Base-by-base conservation (phyloP, 2,888 invertebrate species). In the Agonopterix arenella region DNA sequence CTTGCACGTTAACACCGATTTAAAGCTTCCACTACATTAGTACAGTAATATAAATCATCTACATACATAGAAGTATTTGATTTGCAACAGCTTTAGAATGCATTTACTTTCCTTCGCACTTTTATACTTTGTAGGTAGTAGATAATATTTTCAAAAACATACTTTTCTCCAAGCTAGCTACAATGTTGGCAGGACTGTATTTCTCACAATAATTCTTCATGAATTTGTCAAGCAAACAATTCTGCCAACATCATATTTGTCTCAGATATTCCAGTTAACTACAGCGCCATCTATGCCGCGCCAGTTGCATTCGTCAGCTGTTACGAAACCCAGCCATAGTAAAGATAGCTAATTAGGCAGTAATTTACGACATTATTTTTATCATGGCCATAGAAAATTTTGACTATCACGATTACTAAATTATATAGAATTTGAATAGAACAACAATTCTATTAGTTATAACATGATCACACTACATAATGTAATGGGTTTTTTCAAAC, bases 331-430 rank as follows among this genome's bases (percentile, higher is more conserved):
- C 28, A 28, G 28, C 28, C 28, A 28, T 28, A 28, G 28, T 28
- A 28, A 28, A 28, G 28, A 28, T 28, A 5, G 28, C 53, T 59
- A 59, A 11, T 72, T 79, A 83, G 82, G 83, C 83, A 83, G 80
- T 80, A 70, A 73, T 71, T 69, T 74, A 71, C 71, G 73, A 56
- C 61, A 59, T 58, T 61, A 66, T 61, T 62, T 80, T 80, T 84
- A 84, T 85, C 84, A 85, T 86, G 88, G 85, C 84, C 81, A 82
- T 78, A 70, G 68, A 74, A 64, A 43, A 73, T 67, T 72, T 72
- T 70, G 56, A 57, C 52, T 50, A 50, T 70, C 70, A 49, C 55
- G 54, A 57, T 54, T 66, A 65, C 70, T 74, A 76, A 65, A 11
- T 68, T 75, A 68, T 70, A 80, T 84, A 84, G 76, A 82, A 82